Base-by-base conservation (phyloP, 2,113 vertebrate genomes). In the Sebastes schlegelii region DNA sequence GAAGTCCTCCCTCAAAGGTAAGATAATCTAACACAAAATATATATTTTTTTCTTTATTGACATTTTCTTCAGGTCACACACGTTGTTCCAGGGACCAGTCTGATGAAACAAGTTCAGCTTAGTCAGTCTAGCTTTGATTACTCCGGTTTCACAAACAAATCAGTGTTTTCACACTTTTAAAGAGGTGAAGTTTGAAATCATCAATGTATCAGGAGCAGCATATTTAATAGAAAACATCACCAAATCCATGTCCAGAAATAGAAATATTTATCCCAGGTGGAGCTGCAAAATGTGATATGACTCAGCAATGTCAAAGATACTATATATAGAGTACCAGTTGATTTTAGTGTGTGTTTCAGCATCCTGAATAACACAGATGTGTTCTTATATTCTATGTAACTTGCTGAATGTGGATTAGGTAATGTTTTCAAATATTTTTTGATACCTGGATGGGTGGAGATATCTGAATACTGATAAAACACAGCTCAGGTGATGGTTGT, bases 1-100 rank as follows among this genome's bases (percentile, higher is more conserved):
- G 94, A 96, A 84, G 78, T 82, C 67, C 92, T 99, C 26, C 97
- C 97, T 40, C 90, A 95, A 87, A 95, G 94, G 95, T 93, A 55
- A 85, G 69, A 34, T 34, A 26, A 16, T 64, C 2, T 48, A 5
- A 64, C 7, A 12, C 9, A 46, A 55, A 46, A 43, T 9, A 1
- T 7, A 4, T 4, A 23, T 43, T 48, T 43, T 70, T 64, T 26
- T 42, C 55, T 48, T 17, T 5, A 62, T 34, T 34, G 34, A 34
- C 0, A 34, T 34, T 34, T 34, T 34, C 34, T 34, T 34, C 21
- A 55, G 62, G 45, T 77, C 34, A 57, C 14, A 57, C 13, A 9
- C 58, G 11, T 10, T 21, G 45, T 48, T 51, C 16, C 52, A 51
- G 19, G 17, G 23, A 8, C n/a, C 13, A 17, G n/a, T 43, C 12